A percentile compares a stretch with the other conserved stretches of the same genome.
Conservation (phyloP, 2,113 vertebrate genomes). For the Tragulus kanchil region DNA sequence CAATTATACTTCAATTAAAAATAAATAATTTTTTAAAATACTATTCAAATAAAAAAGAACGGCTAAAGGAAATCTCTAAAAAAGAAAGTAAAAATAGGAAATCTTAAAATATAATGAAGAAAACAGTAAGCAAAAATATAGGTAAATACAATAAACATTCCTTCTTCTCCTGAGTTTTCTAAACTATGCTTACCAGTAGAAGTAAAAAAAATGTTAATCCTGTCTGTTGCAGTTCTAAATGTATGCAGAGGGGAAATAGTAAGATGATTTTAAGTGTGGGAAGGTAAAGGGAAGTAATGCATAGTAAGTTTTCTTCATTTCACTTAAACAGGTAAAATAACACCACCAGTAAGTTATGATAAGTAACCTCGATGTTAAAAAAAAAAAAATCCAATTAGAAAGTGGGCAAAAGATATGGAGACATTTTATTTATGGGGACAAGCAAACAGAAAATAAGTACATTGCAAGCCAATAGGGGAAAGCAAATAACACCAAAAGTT, state of each 20-base stretch:
- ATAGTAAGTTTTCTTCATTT: background rate
- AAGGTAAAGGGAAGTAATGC: background rate
- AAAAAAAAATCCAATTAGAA: background rate
- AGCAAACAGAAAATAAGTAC: background rate
- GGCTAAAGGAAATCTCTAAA: background rate
- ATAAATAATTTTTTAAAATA: too few species aligned
- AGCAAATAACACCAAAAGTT: background rate
- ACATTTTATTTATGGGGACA: background rate
- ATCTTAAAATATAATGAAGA: background rate
- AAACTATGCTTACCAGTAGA: background rate
- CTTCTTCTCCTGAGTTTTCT: background rate
- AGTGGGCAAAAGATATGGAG: background rate
- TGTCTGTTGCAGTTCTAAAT: background rate
- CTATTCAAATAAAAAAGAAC: background rate
- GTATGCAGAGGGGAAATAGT: background rate
- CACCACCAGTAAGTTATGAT: background rate
- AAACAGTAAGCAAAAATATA: background rate
- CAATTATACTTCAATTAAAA: too few species aligned
- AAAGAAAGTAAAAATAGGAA: background rate
- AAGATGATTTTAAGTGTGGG: background rate
- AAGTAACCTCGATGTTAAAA: background rate
- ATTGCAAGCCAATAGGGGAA: background rate
- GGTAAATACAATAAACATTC: background rate
- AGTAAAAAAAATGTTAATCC: background rate
- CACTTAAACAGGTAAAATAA: conserved; percentile 7